Percentiles rank a stretch among this genome's conserved stretches.
Evolutionary conservation across 1,140 invertebrate genomes (phyloP).

Genomic region (Sminthurides bifidus): DNA sequence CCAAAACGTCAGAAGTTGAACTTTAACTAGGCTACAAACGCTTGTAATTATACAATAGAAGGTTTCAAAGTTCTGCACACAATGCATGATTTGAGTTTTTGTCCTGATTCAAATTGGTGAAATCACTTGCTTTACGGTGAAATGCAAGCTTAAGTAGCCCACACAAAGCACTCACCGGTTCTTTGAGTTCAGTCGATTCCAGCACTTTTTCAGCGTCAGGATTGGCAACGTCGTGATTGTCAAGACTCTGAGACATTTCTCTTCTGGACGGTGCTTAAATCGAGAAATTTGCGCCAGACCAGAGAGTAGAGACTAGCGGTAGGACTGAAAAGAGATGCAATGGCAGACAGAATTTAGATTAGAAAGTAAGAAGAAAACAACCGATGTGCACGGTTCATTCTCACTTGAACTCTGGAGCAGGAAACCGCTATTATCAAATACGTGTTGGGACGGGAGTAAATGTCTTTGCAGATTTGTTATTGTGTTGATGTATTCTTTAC

Average conservation of each 20-base stretch:
- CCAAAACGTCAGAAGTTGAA: slow-evolving; percentile 8
- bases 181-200: slow-evolving; percentile 55
- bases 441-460: no score
- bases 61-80: background rate
- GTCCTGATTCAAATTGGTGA: background rate
- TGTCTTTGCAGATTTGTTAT: no score
- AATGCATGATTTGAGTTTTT: background rate
- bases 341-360: background rate
- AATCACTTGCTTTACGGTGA: background rate
- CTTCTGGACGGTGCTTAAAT: slow-evolving; percentile 7
- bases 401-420: background rate
- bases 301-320: background rate
- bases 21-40: background rate
- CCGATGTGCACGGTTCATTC: background rate
- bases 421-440: no score
- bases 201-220: slow-evolving; percentile 55
- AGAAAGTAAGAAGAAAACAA: slow-evolving; percentile 1
- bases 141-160: background rate
- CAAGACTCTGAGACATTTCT: slow-evolving; percentile 30
- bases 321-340: background rate
- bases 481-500: no score
- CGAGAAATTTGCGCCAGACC: background rate
- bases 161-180: slow-evolving; percentile 48
- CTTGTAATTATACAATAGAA: background rate
- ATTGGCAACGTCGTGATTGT: slow-evolving; percentile 30